Conservation (phyloP, 2,888 invertebrate species). For the Acrocyrtus sp. region DNA sequence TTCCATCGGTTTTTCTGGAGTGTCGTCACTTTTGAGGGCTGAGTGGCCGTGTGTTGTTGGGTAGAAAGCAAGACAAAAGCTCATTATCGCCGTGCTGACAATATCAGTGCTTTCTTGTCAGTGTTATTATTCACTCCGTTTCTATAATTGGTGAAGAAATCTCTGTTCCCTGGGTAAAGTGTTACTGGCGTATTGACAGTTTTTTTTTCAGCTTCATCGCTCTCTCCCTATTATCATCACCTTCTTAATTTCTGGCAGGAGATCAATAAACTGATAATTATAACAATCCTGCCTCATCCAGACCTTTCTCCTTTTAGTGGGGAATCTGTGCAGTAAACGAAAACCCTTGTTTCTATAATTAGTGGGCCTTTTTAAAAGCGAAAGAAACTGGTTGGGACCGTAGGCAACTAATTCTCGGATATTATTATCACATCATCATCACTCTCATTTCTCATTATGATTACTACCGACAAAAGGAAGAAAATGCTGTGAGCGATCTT, state of each 20-base stretch:
- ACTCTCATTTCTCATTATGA: neutral
- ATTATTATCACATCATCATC: slow-evolving; percentile 3
- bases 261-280: slow-evolving; percentile 47
- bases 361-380: neutral
- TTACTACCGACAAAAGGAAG: neutral
- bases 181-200: slow-evolving; percentile 32
- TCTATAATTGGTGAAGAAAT: no score
- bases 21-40: neutral
- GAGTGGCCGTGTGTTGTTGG: no score
- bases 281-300: slow-evolving; percentile 2
- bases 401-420: slow-evolving; percentile 35
- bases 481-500: no score
- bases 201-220: slow-evolving; percentile 2
- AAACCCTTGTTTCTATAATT: slow-evolving; percentile 5
- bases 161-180: no score
- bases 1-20: neutral
- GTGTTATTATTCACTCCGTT: no score
- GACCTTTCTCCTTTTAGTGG: neutral
- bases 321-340: no score
- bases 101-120: neutral
- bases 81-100: slow-evolving; percentile 1
- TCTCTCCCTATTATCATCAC: slow-evolving; percentile 22
- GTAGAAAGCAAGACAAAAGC: neutral
- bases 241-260: slow-evolving; percentile 9
- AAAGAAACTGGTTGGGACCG: slow-evolving; percentile 44